Base-by-base conservation (phyloP, 2,888 invertebrate species). In the Chaitophorus viminalis region DNA sequence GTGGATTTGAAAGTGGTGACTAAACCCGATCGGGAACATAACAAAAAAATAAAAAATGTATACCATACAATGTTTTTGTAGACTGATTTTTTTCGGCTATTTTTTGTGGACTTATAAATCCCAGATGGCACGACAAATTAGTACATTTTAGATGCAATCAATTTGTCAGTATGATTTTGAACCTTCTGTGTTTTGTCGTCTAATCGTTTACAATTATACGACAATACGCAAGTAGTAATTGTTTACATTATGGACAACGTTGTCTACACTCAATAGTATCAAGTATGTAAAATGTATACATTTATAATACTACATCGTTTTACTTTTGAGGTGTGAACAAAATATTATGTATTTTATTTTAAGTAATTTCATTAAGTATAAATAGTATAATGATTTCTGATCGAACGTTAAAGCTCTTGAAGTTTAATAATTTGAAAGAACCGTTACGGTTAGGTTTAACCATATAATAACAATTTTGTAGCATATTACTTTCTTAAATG, bases 91-190 rank as follows among this genome's bases (percentile, higher is more conserved):
- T 68, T 68, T 68, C 29, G 17, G 29, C 31, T 29, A 18, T 79
- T 36, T 21, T 65, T 25, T 5, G 31, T 0, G 70, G 31, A 82
- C n/a, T 18, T 39, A 39, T 70, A 31, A 31, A 70, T 52, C 31
- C 68, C 82, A 82, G 82, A 82, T 82, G 82, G 46, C 2, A n/a
- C 70, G 25, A 31, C 70, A 25, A 70, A 82, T n/a, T n/a, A n/a
- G n/a, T n/a, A n/a, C 17, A 25, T 52, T 70, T 70, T 46, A 3
- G 68, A 81, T 46, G 70, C 70, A 82, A 70, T 46, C 70, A 70
- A 82, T 82, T 46, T 46, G 46, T 21, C 29, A 8, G 46, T n/a
- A 2, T 65, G 31, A 46, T 21, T 70, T 70, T 52, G 1, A 8
- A 29, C 46, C 31, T 70, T 82, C 82, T 82, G 82, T 3, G 46